Base-by-base conservation (phyloP, 2,113 vertebrate species). In the Tenrec ecaudatus region DNA sequence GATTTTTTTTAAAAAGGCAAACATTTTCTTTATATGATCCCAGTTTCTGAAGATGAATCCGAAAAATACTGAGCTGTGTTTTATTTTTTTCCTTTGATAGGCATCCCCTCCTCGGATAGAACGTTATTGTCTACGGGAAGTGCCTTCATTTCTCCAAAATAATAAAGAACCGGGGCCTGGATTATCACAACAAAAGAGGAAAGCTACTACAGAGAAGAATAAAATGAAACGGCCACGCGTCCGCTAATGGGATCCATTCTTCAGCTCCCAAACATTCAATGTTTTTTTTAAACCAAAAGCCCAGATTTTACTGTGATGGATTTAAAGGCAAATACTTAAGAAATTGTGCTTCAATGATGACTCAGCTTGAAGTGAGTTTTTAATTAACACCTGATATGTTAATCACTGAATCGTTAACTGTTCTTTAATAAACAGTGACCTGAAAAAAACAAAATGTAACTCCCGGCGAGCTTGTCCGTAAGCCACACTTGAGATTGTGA, bases 161-260 rank as follows among this genome's bases (percentile, higher is more conserved):
- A 94, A 88, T 85, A 75, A 95, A 6, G 98, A 98, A 31, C 91
- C 96, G 80, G 97, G 84, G 71, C 94, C 83, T 2, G 95, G 94
- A 66, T 96, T 98, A 38, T 98, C 98, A 47, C 98, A 99, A 47
- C 98, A 99, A 71, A 99, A 99, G 94, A 99, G 99, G 85, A 99
- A 99, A 98, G 98, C 96, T 76, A 47, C 96, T 25, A 97, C 93
- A 62, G 98, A 99, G 76, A 94, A 71, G 27, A 97, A 96, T 40
- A 96, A 82, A 60, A 92, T 98, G 85, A 99, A 99, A 97, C 97
- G 98, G 88, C 98, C 98, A 75, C 97, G 98, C 91, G 89, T 98
- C 81, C 97, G 97, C 86, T 99, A 95, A 98, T n/a, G 7, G 0
- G 8, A 60, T 17, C 86, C 47, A 1, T 53, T 3, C 10, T 81